Conservation (phyloP, 2,113 vertebrate species). For the Chloropsis hardwickii region DNA sequence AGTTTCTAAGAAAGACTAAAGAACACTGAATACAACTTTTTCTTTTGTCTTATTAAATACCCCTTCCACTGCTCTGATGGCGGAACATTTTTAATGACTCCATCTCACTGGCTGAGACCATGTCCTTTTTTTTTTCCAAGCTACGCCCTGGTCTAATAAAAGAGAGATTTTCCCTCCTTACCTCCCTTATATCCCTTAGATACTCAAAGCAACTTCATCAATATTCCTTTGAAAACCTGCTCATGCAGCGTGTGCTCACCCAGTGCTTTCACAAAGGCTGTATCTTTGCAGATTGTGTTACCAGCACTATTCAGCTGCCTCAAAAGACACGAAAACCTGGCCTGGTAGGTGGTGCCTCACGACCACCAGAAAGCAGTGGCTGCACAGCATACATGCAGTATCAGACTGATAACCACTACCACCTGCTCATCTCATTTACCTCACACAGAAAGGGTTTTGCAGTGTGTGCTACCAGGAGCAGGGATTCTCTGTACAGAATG, state of each 20-base stretch:
- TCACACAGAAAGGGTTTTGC: background rate
- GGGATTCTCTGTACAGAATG: background rate
- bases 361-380: background rate
- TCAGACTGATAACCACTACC: background rate
- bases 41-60: background rate
- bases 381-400: background rate
- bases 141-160: background rate
- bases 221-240: background rate
- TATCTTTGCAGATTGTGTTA: background rate
- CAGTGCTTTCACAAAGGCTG: background rate
- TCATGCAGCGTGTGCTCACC: background rate
- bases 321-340: background rate
- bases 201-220: background rate
- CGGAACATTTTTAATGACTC: background rate
- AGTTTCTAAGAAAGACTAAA: constrained; percentile 10
- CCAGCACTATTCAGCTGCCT: background rate
- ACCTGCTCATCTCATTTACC: background rate
- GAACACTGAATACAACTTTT: background rate
- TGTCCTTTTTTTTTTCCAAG: background rate
- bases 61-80: background rate
- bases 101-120: background rate
- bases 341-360: background rate
- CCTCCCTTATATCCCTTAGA: background rate
- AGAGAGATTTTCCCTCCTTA: background rate
- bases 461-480: background rate